Base-by-base conservation (phyloP, 2,113 vertebrate species). In the Chloebia gouldiae region DNA sequence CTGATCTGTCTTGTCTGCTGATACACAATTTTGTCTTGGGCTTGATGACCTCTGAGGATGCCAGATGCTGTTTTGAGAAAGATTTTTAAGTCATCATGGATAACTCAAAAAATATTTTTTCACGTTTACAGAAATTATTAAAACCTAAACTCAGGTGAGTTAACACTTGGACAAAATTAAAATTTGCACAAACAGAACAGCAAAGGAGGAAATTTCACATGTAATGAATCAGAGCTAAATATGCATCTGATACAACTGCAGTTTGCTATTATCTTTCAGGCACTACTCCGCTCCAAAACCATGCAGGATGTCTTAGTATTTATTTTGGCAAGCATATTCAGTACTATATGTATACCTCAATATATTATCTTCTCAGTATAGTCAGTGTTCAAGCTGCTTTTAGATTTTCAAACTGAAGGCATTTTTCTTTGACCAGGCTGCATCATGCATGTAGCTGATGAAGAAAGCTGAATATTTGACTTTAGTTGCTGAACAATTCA, bases 391-490 rank as follows among this genome's bases (percentile, higher is more conserved):
- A 80, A 44, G 11, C 27, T 76, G 63, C 49, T 69, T 92, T 76
- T 72, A n/a, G 22, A 42, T 76, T 88, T 82, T 79, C 61, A 60
- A 23, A 17, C 30, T 6, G 51, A 47, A 86, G 53, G 28, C 15
- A 11, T 49, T 90, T 85, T 71, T 79, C 33, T 53, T 83, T 40
- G 39, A 25, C 53, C 15, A 57, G 40, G 53, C 49, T 80, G 27
- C 20, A 6, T 65, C 28, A 28, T 28, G 44, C 51, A 25, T 0
- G 0, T 11, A 40, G 31, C 33, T 63, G 50, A 57, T 28, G 33
- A 51, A 45, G 73, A 70, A 84, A 79, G 61, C 23, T 79, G 51
- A 39, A 64, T 11, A 21, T 80, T 65, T 88, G 8, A 10, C 53
- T 86, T 5, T 11, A 39, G 8, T 81, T 78, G 57, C 37, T 49